Conservation (phyloP, 2,888 invertebrate genomes). For the Cantharis lateralis region DNA sequence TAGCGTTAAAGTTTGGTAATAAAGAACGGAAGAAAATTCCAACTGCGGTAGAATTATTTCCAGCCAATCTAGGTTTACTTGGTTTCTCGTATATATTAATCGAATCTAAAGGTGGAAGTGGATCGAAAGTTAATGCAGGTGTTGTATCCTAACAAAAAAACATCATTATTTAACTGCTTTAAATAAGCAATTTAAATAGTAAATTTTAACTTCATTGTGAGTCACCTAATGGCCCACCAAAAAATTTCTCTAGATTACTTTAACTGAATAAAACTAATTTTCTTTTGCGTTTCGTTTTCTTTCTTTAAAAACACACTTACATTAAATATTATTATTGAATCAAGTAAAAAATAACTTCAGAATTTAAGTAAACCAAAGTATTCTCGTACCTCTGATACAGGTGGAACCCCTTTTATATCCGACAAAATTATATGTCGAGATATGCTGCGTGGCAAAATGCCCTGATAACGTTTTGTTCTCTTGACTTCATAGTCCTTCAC, state of each 20-base stretch:
- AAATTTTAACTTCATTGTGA: too few species aligned
- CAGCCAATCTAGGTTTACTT: slow-evolving; percentile 44
- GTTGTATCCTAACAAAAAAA: slow-evolving; percentile 48
- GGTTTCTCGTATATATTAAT: slow-evolving; percentile 71
- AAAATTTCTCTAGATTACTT: too few species aligned
- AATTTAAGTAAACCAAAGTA: neutral
- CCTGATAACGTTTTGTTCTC: slow-evolving; percentile 65
- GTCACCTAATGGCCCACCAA: too few species aligned
- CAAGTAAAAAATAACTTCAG: too few species aligned
- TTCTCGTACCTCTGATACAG: slow-evolving; percentile 61
- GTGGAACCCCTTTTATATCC: slow-evolving; percentile 69
- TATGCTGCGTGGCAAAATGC: slow-evolving; percentile 66
- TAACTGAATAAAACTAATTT: too few species aligned
- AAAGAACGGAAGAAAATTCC: slow-evolving; percentile 74
- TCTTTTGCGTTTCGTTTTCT: too few species aligned
- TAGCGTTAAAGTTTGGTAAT: slow-evolving; percentile 66
- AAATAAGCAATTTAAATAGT: too few species aligned
- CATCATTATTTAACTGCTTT: neutral
- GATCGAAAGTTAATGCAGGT: slow-evolving; percentile 76
- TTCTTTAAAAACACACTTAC: too few species aligned
- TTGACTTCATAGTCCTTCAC: slow-evolving; percentile 66
- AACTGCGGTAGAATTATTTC: slow-evolving; percentile 50
- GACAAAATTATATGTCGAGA: slow-evolving; percentile 73
- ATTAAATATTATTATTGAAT: too few species aligned
- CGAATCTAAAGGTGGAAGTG: slow-evolving; percentile 76